These are phyloP conservation scores for Smittia sp. DNA, from an alignment of 2,888 invertebrate species.

Conservation along the genomic window DNA sequence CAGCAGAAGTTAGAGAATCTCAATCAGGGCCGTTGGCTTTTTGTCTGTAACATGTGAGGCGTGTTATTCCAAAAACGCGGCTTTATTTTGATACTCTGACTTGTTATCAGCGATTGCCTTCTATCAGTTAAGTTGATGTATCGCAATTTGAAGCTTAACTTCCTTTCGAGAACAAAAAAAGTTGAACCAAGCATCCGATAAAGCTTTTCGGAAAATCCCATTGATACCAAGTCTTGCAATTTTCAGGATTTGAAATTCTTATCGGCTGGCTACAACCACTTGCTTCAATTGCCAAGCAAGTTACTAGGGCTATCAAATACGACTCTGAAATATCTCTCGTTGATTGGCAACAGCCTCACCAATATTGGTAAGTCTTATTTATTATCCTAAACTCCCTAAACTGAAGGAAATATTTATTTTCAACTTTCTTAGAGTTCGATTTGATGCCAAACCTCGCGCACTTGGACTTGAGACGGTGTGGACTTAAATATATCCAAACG, in stretches of 20 bases:
- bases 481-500: constrained; percentile 51
- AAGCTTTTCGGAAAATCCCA: neutral
- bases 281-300: constrained; percentile 44
- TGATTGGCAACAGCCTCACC: constrained; percentile 58
- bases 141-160: neutral
- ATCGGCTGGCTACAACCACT: constrained; percentile 19
- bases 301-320: constrained; percentile 45
- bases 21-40: too few relatives aligned
- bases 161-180: neutral
- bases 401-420: too few relatives aligned
- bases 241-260: neutral
- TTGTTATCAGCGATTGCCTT: neutral
- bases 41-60: too few relatives aligned
- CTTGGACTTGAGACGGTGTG: constrained; percentile 59
- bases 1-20: too few relatives aligned
- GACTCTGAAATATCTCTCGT: constrained; percentile 54
- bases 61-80: too few relatives aligned
- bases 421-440: too few relatives aligned
- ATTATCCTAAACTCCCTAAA: too few relatives aligned
- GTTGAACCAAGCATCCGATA: too few relatives aligned
- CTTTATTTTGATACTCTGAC: too few relatives aligned
- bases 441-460: constrained; percentile 54
- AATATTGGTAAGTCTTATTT: constrained; percentile 41
- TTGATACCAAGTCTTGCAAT: neutral
- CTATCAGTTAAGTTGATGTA: too few relatives aligned